phyloP scores from a whole-genome alignment of 1,140 invertebrate genomes.

The Musca vetustissima region DNA sequence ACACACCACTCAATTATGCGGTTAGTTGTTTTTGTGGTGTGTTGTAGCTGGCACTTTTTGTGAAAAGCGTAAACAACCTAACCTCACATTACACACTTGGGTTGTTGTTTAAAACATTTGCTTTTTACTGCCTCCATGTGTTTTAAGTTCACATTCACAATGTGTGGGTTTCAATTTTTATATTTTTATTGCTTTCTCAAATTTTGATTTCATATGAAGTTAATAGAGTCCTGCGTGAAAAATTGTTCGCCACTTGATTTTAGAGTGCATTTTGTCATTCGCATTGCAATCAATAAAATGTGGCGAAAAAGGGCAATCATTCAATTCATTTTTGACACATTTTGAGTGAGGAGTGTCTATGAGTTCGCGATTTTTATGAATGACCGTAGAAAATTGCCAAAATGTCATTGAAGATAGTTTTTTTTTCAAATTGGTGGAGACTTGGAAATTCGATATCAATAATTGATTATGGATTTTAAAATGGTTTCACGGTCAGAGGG shows the following conservation, averaged over 20 bases:
- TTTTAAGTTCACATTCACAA: not conserved
- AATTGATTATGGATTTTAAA: not conserved
- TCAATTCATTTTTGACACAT: conserved; percentile 15
- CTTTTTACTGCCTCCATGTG: not conserved
- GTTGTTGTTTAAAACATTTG: too few species aligned
- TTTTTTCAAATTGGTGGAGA: too few species aligned
- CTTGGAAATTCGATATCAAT: not conserved
- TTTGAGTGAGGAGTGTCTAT: too few species aligned
- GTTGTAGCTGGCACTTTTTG: not conserved
- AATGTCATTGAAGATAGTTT: too few species aligned
- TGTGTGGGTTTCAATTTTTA: not conserved
- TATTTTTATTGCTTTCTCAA: not conserved
- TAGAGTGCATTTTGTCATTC: too few species aligned
- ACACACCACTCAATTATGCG: too few species aligned
- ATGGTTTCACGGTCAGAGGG: too few species aligned
- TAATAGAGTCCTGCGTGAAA: conserved; percentile 19
- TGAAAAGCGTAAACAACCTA: not conserved
- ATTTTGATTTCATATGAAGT: not conserved
- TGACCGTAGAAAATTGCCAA: too few species aligned
- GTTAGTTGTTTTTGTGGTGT: not conserved
- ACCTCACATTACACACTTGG: not conserved
- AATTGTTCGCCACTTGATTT: not conserved
- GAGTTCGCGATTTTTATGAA: too few species aligned
- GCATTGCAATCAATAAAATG: not conserved
- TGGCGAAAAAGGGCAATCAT: not conserved